phyloP scores from a whole-genome alignment of 2,113 vertebrate genomes.

The Cheirogaleus medius region DNA sequence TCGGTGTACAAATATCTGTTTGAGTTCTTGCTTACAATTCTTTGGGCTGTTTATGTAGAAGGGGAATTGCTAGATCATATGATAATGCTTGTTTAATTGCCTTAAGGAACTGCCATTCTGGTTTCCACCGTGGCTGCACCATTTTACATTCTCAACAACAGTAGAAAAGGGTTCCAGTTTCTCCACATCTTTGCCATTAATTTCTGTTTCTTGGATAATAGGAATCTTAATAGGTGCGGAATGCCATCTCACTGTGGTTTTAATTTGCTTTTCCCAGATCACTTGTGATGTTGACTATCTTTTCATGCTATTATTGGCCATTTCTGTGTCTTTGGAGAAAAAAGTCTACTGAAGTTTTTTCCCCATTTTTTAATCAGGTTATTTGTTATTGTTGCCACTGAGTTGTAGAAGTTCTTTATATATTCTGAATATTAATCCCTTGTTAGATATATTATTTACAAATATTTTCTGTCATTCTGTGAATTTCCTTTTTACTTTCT shows the following conservation, averaged over 20 bases:
- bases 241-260: not conserved
- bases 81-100: not conserved
- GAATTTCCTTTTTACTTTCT: not conserved
- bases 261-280: not conserved
- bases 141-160: not conserved
- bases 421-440: not conserved
- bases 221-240: not conserved
- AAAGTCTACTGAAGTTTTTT: not conserved
- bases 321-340: conserved; percentile 26
- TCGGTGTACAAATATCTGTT: not conserved
- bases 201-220: not conserved
- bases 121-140: not conserved
- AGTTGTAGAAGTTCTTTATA: not conserved
- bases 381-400: not conserved
- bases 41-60: not conserved
- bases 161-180: not conserved
- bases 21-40: not conserved
- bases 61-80: not conserved
- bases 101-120: not conserved
- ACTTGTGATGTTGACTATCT: not conserved
- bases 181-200: not conserved
- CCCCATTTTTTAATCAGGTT: not conserved
- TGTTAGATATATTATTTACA: not conserved
- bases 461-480: not conserved
- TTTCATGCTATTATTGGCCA: not conserved